Conservation (phyloP, 2,797 vertebrate species). For the Manis javanica region DNA sequence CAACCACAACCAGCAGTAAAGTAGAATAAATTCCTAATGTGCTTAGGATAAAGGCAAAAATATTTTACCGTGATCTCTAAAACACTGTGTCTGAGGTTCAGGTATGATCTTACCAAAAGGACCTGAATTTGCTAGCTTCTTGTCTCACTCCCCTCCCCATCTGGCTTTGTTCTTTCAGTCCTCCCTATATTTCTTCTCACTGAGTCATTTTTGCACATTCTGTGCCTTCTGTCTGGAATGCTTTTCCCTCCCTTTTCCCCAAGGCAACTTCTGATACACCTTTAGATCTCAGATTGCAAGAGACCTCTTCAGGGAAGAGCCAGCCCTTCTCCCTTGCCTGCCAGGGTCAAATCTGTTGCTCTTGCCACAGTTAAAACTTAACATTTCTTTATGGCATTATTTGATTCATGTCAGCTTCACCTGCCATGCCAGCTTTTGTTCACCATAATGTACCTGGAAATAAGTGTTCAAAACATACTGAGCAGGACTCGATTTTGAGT, state of each 20-base stretch:
- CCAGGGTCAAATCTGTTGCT: background rate
- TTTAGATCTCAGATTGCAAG: background rate
- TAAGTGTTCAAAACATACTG: background rate
- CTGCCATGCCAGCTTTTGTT: background rate
- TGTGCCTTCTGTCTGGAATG: background rate
- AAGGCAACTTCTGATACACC: background rate
- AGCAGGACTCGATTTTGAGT: background rate
- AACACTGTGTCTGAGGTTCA: background rate
- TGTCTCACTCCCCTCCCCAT: accelerated
- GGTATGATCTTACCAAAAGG: background rate
- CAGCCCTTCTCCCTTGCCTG: background rate
- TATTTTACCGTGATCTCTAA: background rate
- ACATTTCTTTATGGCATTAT: background rate
- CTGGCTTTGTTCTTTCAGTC: background rate
- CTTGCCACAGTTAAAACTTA: background rate
- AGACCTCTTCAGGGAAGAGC: background rate
- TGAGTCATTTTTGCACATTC: accelerated
- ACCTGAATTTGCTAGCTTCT: background rate
- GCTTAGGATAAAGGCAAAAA: background rate
- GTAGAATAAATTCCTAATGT: background rate
- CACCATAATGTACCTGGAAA: background rate
- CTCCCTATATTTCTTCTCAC: background rate
- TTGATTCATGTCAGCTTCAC: background rate
- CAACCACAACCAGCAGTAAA: background rate
- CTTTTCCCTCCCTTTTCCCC: background rate